Percentiles rank a stretch among this genome's conserved stretches.
Evolutionary conservation across 2,797 vertebrate species (phyloP).

Genomic region (Chelon labrosus): DNA sequence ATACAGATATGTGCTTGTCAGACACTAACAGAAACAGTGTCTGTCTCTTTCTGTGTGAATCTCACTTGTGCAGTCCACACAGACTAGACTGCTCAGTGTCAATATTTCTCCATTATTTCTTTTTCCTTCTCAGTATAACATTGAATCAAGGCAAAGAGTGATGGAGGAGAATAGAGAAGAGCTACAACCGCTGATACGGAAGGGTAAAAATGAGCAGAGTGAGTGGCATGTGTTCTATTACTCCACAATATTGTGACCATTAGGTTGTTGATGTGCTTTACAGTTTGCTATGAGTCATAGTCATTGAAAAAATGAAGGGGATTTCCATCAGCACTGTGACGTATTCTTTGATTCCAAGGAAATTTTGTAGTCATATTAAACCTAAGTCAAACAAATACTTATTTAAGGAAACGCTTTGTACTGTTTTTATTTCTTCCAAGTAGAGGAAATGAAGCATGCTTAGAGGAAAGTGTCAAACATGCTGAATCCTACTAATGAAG

Average conservation of each 20-base stretch:
- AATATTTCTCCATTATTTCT: background rate
- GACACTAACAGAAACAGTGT: background rate
- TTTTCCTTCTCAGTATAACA: conserved; percentile 79
- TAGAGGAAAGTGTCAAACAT: conserved; percentile 12
- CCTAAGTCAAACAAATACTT: conserved; percentile 29
- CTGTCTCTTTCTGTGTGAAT: conserved; percentile 10
- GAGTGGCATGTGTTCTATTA: conserved; percentile 62
- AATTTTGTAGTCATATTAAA: conserved; percentile 52
- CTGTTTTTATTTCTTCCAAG: conserved; percentile 26
- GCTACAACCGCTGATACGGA: conserved; percentile 87
- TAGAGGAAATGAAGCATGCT: conserved; percentile 33
- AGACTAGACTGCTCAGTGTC: background rate
- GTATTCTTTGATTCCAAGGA: conserved; percentile 52
- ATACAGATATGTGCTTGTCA: background rate
- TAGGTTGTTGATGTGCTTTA: conserved; percentile 33
- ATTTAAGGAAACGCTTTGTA: conserved; percentile 37
- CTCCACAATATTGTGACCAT: conserved; percentile 4
- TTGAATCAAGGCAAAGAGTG: conserved; percentile 82
- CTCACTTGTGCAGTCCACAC: background rate
- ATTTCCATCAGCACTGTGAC: conserved; percentile 56
- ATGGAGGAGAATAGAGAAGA: conserved; percentile 86
- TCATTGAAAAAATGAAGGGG: conserved; percentile 51
- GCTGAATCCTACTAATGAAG: background rate
- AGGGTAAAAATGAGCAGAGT: conserved; percentile 92
- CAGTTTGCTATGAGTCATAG: conserved; percentile 58